Evolutionary conservation across 1,140 invertebrate species (phyloP).

Genomic region (Colletes latitarsis): DNA sequence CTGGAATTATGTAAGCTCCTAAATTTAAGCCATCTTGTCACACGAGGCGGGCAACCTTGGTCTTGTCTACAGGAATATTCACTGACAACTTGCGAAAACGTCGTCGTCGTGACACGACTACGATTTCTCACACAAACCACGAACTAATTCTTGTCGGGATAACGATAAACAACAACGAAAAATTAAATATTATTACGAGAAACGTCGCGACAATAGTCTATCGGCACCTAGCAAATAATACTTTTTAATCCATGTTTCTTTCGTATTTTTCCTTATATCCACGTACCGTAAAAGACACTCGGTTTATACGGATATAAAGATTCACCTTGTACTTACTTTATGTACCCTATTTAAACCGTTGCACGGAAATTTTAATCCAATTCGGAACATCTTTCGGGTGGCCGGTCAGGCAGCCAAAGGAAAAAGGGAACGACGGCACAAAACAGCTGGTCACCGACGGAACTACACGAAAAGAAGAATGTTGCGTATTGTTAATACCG

Average conservation of each 20-base stretch:
- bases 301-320: neutral
- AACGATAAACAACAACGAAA: neutral
- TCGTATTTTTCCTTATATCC: neutral
- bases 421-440: constrained; percentile 73
- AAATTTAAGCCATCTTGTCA: constrained; percentile 76
- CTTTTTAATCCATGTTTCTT: neutral
- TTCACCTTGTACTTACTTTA: constrained; percentile 61
- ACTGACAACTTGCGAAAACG: constrained; percentile 58
- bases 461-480: constrained; percentile 69
- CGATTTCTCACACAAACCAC: neutral
- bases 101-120: neutral
- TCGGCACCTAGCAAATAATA: neutral
- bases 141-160: neutral
- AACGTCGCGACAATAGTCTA: constrained; percentile 14
- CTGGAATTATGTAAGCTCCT: constrained; percentile 72
- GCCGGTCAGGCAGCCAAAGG: constrained; percentile 71
- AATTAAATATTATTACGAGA: neutral
- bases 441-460: constrained; percentile 71
- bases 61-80: constrained; percentile 58
- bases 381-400: constrained; percentile 78
- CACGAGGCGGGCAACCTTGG: constrained; percentile 60
- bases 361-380: constrained; percentile 80
- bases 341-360: constrained; percentile 76
- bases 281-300: neutral
- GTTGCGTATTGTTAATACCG: constrained; percentile 66